Evolutionary conservation across 92 coral and sea anemone genomes (phyloP).

Genomic region (Virgularia gustaviana): DNA sequence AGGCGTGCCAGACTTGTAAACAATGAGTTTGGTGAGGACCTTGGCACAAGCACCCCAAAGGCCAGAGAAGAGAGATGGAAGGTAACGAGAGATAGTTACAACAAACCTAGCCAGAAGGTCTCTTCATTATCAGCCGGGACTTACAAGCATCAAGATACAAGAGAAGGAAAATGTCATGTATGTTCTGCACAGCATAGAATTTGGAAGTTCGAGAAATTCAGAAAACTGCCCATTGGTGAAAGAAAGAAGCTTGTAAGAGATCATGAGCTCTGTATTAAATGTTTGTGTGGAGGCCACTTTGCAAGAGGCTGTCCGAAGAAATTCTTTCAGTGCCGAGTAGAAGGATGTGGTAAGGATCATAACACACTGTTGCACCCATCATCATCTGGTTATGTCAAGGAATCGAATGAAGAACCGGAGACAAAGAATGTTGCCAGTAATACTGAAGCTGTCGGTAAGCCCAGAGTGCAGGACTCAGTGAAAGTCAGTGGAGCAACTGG

Average conservation of each 20-base stretch:
- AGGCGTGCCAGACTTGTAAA: conserved; percentile 59
- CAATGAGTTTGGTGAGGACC: conserved; percentile 62
- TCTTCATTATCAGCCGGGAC: neutral
- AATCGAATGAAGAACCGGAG: too few species aligned
- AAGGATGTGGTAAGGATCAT: conserved; percentile 51
- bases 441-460: too few species aligned
- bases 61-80: conserved; percentile 22
- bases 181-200: conserved; percentile 46
- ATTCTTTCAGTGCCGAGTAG: conserved; percentile 45
- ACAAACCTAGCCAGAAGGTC: too few species aligned
- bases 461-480: too few species aligned
- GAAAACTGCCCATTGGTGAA: conserved; percentile 33
- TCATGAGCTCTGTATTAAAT: conserved; percentile 58
- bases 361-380: conserved; percentile 55
- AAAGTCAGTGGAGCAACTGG: too few species aligned
- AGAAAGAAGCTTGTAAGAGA: conserved; percentile 27
- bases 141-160: neutral
- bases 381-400: neutral
- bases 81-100: conserved; percentile 2
- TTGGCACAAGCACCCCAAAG: conserved; percentile 1
- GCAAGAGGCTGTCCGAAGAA: conserved; percentile 43
- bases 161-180: conserved; percentile 25
- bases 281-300: conserved; percentile 56
- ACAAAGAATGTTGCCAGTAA: too few species aligned
- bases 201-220: conserved; percentile 59